A percentile compares a stretch with the other conserved stretches of the same genome.
Evolutionary conservation across 2,113 vertebrate species (phyloP).

Genomic region (Amphiprion percula): DNA sequence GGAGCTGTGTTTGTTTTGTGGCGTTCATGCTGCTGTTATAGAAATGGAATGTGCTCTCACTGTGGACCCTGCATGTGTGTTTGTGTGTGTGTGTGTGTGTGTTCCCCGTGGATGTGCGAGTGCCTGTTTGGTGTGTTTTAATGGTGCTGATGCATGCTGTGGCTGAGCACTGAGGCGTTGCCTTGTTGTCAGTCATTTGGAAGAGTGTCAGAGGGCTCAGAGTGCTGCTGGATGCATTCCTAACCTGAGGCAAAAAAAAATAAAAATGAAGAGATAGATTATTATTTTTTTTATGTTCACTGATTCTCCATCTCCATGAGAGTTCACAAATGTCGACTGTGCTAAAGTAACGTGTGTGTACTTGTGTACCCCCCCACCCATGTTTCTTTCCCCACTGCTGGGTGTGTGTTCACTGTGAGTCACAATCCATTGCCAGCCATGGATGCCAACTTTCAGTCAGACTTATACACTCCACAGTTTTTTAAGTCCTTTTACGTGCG

Average conservation of each 20-base stretch:
- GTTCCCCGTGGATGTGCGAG: slow-evolving; percentile 25
- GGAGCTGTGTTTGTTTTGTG: slow-evolving; percentile 37
- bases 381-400: slow-evolving; percentile 24
- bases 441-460: slow-evolving; percentile 27
- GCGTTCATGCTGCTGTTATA: neutral
- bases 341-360: slow-evolving; percentile 18
- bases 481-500: slow-evolving; percentile 15
- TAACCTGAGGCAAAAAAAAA: slow-evolving; percentile 35
- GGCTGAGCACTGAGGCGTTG: slow-evolving; percentile 60
- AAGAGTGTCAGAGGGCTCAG: slow-evolving; percentile 39
- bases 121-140: slow-evolving; percentile 25
- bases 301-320: neutral
- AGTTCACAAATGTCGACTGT: slow-evolving; percentile 4
- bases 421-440: slow-evolving; percentile 32
- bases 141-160: slow-evolving; percentile 54
- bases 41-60: slow-evolving; percentile 38
- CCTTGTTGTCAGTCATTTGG: slow-evolving; percentile 59
- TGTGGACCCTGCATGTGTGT: neutral
- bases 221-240: slow-evolving; percentile 28
- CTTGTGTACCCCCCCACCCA: slow-evolving; percentile 4
- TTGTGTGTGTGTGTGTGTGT: slow-evolving; percentile 2
- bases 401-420: slow-evolving; percentile 50
- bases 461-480: neutral
- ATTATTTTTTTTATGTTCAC: neutral
- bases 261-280: neutral